These are phyloP conservation scores for Ornithorhynchus anatinus DNA, from an alignment of 2,113 vertebrate genomes.

Conservation along the genomic window DNA sequence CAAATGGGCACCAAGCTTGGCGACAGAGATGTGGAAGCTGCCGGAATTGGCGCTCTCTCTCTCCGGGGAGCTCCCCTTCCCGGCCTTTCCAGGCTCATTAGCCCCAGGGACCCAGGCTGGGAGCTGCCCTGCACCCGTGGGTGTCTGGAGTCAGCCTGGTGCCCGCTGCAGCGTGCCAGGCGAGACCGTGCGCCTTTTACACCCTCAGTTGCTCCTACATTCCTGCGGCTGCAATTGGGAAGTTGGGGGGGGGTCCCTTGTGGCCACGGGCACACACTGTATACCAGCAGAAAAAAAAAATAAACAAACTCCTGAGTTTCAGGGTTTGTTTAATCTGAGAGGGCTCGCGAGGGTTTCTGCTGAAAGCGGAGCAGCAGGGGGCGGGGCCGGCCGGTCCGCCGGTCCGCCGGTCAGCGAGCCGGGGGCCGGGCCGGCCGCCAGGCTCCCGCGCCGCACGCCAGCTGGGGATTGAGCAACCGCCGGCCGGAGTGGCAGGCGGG, in stretches of 20 bases:
- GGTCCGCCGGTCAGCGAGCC: background rate
- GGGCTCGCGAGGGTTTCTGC: background rate
- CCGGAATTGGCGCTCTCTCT: no score
- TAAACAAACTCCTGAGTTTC: background rate
- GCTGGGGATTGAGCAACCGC: background rate
- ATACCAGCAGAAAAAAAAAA: background rate
- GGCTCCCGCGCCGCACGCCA: background rate
- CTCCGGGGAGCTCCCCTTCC: background rate
- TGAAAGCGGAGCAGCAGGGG: background rate
- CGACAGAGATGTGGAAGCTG: no score
- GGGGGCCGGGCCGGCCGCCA: no score
- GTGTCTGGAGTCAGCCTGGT: background rate
- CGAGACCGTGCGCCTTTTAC: background rate
- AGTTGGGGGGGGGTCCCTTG: background rate
- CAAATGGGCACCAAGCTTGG: no score
- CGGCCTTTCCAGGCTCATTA: background rate
- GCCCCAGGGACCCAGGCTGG: background rate
- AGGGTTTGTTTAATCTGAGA: background rate
- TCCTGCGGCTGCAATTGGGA: background rate
- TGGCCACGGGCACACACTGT: background rate
- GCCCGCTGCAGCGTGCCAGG: no score
- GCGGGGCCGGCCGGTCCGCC: no score
- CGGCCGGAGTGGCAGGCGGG: background rate
- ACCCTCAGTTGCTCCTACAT: background rate
- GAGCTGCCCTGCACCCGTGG: background rate